Conservation (phyloP, 2,113 vertebrate species). For the Marmota monax region DNA sequence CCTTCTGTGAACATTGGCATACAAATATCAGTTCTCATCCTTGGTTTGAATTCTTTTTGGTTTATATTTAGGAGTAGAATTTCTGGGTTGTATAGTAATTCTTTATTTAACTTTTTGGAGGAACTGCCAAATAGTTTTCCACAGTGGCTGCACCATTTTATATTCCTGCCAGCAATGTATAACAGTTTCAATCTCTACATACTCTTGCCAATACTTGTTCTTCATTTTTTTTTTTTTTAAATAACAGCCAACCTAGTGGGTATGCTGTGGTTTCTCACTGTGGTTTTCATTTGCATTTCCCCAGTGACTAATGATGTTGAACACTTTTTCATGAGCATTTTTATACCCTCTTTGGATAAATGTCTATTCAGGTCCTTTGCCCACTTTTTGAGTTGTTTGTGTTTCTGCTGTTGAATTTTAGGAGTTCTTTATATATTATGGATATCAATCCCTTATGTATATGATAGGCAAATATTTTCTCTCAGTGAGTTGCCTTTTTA, state of each 20-base stretch:
- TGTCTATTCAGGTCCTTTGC: neutral
- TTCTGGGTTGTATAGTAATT: neutral
- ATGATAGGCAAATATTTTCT: neutral
- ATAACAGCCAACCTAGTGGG: neutral
- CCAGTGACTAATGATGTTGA: neutral
- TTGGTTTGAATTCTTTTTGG: neutral
- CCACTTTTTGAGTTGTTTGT: neutral
- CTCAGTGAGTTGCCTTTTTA: neutral
- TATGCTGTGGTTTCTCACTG: neutral
- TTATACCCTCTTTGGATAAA: neutral
- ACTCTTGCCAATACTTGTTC: neutral
- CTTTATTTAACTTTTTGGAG: neutral
- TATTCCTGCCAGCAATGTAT: neutral
- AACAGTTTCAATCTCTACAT: neutral
- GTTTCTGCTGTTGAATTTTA: slow-evolving; percentile 19
- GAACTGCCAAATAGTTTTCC: neutral
- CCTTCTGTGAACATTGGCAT: neutral
- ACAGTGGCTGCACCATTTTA: neutral
- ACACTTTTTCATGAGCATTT: neutral
- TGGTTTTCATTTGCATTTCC: neutral
- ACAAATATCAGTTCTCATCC: neutral
- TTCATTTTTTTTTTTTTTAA: neutral
- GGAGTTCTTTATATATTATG: neutral
- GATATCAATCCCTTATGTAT: neutral
- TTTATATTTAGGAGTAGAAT: neutral